Evolutionary conservation across 2,113 vertebrate genomes (phyloP).

Genomic region (Hemibagrus wyckioides): DNA sequence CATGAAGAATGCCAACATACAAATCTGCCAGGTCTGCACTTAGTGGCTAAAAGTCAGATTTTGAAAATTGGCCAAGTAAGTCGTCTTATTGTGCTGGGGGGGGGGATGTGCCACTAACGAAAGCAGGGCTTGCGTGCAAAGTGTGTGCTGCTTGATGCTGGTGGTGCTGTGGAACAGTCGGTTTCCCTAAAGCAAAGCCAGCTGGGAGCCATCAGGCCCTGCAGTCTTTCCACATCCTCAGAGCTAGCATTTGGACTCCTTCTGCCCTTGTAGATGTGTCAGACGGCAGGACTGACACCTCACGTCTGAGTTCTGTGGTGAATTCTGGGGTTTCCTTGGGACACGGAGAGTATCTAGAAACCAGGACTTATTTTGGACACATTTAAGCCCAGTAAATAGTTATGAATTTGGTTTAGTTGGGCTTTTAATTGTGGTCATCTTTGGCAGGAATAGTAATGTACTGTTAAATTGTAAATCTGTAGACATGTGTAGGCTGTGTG

Average conservation of each 20-base stretch:
- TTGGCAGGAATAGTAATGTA: slow-evolving; percentile 4
- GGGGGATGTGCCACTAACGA: slow-evolving; percentile 9
- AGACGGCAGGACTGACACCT: slow-evolving; percentile 27
- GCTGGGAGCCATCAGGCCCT: slow-evolving; percentile 47
- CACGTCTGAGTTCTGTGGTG: neutral
- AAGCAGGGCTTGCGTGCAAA: slow-evolving; percentile 36
- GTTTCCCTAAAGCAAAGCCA: slow-evolving; percentile 40
- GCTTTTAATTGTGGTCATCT: slow-evolving; percentile 22
- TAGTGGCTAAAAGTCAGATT: slow-evolving; percentile 28
- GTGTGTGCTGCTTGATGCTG: neutral
- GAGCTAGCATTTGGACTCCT: slow-evolving; percentile 12
- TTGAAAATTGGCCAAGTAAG: slow-evolving; percentile 39
- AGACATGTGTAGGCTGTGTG: neutral
- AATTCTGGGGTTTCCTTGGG: slow-evolving; percentile 30
- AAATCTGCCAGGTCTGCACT: neutral
- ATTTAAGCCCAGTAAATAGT: slow-evolving; percentile 16
- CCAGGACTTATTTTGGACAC: slow-evolving; percentile 23
- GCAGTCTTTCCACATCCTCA: slow-evolving; percentile 33
- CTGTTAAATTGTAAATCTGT: neutral
- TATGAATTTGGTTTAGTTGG: slow-evolving; percentile 15
- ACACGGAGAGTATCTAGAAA: slow-evolving; percentile 10
- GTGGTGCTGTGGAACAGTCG: slow-evolving; percentile 29
- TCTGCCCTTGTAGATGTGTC: slow-evolving; percentile 24
- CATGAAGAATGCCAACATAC: neutral
- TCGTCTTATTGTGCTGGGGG: neutral